Conservation (phyloP, 1,140 invertebrate genomes). For the Zelostemma sp. region DNA sequence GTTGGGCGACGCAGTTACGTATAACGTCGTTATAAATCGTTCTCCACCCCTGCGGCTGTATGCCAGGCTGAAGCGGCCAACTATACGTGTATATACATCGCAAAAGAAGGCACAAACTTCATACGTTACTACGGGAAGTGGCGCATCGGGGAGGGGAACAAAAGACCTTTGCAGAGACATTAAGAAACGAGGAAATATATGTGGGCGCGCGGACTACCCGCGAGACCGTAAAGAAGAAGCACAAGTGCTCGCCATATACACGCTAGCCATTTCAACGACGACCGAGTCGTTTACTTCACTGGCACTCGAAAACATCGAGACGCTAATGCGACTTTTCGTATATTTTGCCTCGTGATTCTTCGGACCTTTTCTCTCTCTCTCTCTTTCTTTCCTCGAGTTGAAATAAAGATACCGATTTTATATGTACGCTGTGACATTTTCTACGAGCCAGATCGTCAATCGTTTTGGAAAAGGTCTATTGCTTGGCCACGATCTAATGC, state of each 20-base stretch:
- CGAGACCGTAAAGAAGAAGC: conserved; percentile 42
- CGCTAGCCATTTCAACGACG: conserved; percentile 5
- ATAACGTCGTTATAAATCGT: conserved; percentile 18
- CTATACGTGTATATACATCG: conserved; percentile 29
- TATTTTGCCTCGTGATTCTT: neutral
- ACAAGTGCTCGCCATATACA: conserved; percentile 13
- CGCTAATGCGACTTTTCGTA: conserved; percentile 10
- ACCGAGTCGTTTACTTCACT: conserved; percentile 6
- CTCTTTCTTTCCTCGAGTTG: neutral
- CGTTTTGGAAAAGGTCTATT: too few relatives aligned
- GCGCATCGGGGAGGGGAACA: conserved; percentile 42
- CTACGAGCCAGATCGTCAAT: too few relatives aligned
- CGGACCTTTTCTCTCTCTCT: neutral
- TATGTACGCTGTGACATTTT: too few relatives aligned
- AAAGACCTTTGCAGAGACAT: conserved; percentile 47
- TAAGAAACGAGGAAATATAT: conserved; percentile 48
- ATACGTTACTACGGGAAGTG: conserved; percentile 50
- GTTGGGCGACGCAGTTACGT: conserved; percentile 9
- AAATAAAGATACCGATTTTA: neutral
- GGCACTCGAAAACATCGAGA: conserved; percentile 9
- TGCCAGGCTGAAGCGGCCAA: conserved; percentile 28
- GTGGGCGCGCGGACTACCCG: conserved; percentile 27
- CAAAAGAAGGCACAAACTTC: conserved; percentile 51
- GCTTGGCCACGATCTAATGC: too few relatives aligned
- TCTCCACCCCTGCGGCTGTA: conserved; percentile 12